phyloP scores from a whole-genome alignment of 2,888 invertebrate species.

The Agriopis leucophaearia region DNA sequence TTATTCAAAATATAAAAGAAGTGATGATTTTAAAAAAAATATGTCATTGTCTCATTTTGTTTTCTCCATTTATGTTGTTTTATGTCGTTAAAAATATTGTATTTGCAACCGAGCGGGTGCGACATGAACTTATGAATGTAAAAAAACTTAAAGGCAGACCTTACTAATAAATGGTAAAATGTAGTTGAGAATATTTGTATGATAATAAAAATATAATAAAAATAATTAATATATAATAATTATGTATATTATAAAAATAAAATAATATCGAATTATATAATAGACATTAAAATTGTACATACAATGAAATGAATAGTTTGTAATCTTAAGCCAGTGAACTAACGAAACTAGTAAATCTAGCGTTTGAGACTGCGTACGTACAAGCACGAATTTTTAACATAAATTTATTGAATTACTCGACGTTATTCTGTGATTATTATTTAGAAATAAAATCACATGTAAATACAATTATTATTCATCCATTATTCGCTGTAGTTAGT shows the following conservation, averaged over 20 bases:
- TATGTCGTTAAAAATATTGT: too few species aligned
- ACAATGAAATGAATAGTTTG: neutral
- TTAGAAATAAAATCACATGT: conserved; percentile 44
- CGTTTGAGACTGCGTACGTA: conserved; percentile 50
- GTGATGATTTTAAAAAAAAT: neutral
- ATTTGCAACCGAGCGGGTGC: too few species aligned
- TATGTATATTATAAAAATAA: too few species aligned
- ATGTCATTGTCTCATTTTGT: neutral
- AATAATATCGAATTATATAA: neutral
- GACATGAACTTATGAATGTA: too few species aligned
- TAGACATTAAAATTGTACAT: conserved; percentile 17
- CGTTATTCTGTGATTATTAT: conserved; percentile 48
- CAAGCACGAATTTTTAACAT: conserved; percentile 36
- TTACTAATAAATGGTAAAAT: neutral
- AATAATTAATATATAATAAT: too few species aligned
- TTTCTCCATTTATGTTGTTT: too few species aligned
- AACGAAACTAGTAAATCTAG: conserved; percentile 33
- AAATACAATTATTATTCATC: conserved; percentile 30
- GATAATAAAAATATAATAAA: neutral
- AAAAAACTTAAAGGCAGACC: neutral
- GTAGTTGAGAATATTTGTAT: too few species aligned
- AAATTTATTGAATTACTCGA: conserved; percentile 12
- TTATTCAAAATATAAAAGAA: too few species aligned
- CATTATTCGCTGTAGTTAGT: neutral
- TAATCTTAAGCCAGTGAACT: conserved; percentile 32